Evolutionary conservation across 2,113 vertebrate species (phyloP).

Genomic region (Varanus salvator): DNA sequence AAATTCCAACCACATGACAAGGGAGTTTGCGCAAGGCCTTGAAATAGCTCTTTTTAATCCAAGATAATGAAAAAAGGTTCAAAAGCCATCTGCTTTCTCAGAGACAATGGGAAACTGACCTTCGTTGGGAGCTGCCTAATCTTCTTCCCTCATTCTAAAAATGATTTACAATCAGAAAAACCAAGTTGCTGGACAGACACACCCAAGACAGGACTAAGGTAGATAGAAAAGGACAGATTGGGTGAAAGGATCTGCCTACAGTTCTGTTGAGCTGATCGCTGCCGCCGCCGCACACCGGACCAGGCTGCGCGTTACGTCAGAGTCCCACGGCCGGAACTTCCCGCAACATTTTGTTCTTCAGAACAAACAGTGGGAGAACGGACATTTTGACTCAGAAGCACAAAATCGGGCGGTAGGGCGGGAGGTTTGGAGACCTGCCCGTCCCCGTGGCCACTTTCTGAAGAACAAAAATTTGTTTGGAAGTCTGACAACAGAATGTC

Average conservation of each 20-base stretch:
- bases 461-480: neutral
- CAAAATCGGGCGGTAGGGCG: neutral
- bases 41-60: constrained; percentile 27
- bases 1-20: neutral
- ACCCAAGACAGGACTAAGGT: neutral
- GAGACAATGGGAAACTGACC: constrained; percentile 29
- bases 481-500: neutral
- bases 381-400: neutral
- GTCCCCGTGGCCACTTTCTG: neutral
- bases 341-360: neutral
- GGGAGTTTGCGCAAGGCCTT: constrained; percentile 2
- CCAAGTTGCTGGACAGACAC: neutral
- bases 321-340: too few relatives aligned
- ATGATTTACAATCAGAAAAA: constrained; percentile 12
- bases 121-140: constrained; percentile 11
- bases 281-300: neutral
- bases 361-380: neutral
- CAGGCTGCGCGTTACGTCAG: too few relatives aligned
- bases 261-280: neutral
- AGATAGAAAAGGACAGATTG: neutral
- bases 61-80: constrained; percentile 32
- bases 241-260: neutral
- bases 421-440: neutral
- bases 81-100: constrained; percentile 10
- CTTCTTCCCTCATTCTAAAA: constrained; percentile 21